Evolutionary conservation across 1,140 invertebrate genomes (phyloP).

Genomic region (Rhopalosiphum padi): DNA sequence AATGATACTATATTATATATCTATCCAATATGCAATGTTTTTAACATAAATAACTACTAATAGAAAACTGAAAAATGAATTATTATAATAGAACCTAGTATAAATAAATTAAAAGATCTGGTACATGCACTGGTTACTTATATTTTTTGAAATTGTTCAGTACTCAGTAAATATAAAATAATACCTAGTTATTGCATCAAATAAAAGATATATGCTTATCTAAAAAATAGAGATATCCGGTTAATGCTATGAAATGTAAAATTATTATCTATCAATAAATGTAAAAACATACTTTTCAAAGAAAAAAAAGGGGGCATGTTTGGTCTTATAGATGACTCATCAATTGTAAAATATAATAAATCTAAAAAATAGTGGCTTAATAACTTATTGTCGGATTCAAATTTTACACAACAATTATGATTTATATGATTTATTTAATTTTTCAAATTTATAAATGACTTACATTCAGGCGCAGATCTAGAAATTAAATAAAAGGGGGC

Average conservation of each 20-base stretch:
- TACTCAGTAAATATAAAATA: not conserved
- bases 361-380: not conserved
- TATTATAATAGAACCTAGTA: not conserved
- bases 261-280: not conserved
- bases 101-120: not conserved
- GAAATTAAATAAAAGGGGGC: not conserved
- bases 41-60: not conserved
- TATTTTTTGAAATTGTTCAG: not conserved
- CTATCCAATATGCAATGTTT: not conserved
- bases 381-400: not conserved
- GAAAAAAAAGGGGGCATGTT: not conserved
- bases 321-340: not conserved
- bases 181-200: not conserved
- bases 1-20: not conserved
- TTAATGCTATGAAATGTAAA: not conserved
- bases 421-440: not conserved
- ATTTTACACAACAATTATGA: not conserved
- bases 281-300: not conserved
- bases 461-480: not conserved
- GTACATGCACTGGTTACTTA: not conserved
- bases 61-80: no score
- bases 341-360: not conserved
- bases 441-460: not conserved
- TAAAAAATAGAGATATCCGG: no score
- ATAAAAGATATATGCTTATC: no score